Conservation (phyloP, 2,797 vertebrate genomes). For the Pangasius macronema region DNA sequence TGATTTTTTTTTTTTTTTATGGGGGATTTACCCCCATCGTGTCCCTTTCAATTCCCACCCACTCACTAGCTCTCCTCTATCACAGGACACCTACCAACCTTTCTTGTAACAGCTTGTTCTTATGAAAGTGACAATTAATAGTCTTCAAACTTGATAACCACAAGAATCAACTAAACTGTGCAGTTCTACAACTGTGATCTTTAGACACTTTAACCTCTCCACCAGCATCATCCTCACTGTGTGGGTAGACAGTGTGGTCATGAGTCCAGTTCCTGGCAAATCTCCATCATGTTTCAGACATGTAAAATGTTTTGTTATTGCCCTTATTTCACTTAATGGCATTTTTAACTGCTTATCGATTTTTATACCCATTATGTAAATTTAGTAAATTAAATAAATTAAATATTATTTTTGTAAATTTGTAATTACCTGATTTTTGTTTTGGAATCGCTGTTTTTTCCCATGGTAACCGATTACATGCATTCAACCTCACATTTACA, state of each 20-base stretch:
- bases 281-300: neutral
- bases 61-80: neutral
- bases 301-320: neutral
- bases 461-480: neutral
- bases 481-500: neutral
- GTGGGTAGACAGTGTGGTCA: neutral
- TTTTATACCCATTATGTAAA: neutral
- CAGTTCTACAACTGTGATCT: neutral
- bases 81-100: neutral
- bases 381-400: neutral
- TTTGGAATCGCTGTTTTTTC: neutral
- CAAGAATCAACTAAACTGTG: neutral
- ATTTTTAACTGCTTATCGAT: neutral
- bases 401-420: neutral
- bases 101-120: neutral
- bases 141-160: neutral
- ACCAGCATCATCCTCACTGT: neutral
- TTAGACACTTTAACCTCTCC: neutral
- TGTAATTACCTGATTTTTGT: neutral
- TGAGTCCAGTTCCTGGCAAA: neutral
- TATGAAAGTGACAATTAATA: neutral
- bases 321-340: neutral
- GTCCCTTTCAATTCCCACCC: neutral
- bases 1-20: neutral
- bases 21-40: neutral